phyloP scores from a whole-genome alignment of 2,113 vertebrate species.

The Stictonetta naevosa region DNA sequence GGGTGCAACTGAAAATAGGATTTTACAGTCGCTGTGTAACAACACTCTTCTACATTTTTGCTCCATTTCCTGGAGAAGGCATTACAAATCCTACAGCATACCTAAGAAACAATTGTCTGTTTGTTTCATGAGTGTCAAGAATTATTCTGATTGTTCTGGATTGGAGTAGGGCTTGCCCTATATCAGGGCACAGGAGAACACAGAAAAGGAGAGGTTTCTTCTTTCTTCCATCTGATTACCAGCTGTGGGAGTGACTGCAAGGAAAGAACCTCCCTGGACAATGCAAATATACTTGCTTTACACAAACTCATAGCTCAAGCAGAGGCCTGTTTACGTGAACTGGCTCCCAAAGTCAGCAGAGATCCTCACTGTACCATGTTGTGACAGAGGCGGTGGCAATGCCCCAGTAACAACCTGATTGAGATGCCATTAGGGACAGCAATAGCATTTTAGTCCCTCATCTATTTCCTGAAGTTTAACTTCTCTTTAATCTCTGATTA shows the following conservation, averaged over 20 bases:
- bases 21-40: neutral
- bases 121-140: neutral
- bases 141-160: neutral
- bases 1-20: neutral
- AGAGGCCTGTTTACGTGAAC: accelerated
- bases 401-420: neutral
- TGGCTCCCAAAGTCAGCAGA: neutral
- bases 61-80: neutral
- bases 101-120: neutral
- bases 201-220: neutral
- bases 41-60: neutral
- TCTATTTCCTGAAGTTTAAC: neutral
- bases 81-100: neutral
- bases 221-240: neutral
- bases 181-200: neutral
- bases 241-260: neutral
- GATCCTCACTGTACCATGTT: accelerated
- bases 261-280: neutral
- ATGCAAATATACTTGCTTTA: neutral
- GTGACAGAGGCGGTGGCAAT: accelerated
- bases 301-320: neutral
- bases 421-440: neutral
- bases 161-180: neutral
- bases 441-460: neutral
- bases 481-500: neutral